Evolutionary conservation across 2,113 vertebrate genomes (phyloP).

Genomic region (Semnopithecus entellus): DNA sequence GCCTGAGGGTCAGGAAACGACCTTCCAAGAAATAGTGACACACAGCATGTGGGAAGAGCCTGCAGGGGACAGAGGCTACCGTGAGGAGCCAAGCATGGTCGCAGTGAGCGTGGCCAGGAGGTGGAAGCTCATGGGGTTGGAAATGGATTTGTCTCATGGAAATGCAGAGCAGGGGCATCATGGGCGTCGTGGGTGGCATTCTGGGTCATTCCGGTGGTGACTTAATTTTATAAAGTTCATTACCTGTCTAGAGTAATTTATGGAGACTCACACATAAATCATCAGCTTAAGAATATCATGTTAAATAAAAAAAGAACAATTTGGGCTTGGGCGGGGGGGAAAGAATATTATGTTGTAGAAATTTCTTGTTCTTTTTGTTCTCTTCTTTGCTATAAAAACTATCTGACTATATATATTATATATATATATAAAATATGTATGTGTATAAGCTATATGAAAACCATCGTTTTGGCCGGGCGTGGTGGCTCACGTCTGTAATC

Average conservation of each 20-base stretch:
- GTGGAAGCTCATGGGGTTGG: too few relatives aligned
- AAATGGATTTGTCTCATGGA: too few relatives aligned
- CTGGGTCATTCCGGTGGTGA: fast-evolving
- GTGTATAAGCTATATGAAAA: too few relatives aligned
- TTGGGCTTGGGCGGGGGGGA: not conserved
- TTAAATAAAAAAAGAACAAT: not conserved
- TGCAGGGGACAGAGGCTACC: too few relatives aligned
- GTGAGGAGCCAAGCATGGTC: too few relatives aligned
- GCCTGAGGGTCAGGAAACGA: too few relatives aligned
- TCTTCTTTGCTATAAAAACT: not conserved
- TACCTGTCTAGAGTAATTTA: not conserved
- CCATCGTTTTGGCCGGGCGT: fast-evolving
- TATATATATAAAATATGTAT: too few relatives aligned
- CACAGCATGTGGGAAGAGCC: too few relatives aligned
- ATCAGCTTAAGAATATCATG: not conserved
- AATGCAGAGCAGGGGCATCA: not conserved
- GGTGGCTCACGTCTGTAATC: too few relatives aligned
- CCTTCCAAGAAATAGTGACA: not conserved
- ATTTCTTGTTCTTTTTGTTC: too few relatives aligned
- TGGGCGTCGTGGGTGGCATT: fast-evolving
- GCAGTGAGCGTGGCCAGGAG: too few relatives aligned
- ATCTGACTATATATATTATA: too few relatives aligned
- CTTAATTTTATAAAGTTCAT: not conserved
- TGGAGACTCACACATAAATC: not conserved
- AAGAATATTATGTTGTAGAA: not conserved